A percentile compares a stretch with the other conserved stretches of the same genome.
phyloP scores from a whole-genome alignment of 1,140 invertebrate species.

The Aradophagus sp. region DNA sequence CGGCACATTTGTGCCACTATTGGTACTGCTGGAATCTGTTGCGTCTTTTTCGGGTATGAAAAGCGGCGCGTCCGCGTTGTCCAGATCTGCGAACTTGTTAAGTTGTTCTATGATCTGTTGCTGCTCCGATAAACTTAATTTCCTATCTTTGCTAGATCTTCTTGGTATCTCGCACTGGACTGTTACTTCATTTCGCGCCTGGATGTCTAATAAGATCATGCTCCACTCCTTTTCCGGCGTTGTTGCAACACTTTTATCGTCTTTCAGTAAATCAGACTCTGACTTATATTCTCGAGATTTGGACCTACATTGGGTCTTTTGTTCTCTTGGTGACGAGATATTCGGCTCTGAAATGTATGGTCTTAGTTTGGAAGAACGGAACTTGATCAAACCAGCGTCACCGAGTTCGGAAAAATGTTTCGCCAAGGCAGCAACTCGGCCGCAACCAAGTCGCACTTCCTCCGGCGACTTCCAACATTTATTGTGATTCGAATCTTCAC shows the following conservation, averaged over 20 bases:
- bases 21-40: conserved; percentile 52
- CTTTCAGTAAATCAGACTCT: conserved; percentile 58
- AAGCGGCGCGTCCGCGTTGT: conserved; percentile 64
- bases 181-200: conserved; percentile 50
- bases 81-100: conserved; percentile 77
- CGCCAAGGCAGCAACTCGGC: conserved; percentile 78
- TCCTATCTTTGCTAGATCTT: conserved; percentile 30
- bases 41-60: conserved; percentile 63
- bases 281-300: conserved; percentile 56
- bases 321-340: conserved; percentile 59
- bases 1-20: conserved; percentile 28
- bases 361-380: conserved; percentile 60
- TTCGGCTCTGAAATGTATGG: conserved; percentile 70
- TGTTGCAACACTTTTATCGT: conserved; percentile 59
- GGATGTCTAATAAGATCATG: conserved; percentile 65
- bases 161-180: conserved; percentile 12
- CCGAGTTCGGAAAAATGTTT: conserved; percentile 77
- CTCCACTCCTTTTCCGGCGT: conserved; percentile 66
- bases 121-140: conserved; percentile 75
- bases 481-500: conserved; percentile 68
- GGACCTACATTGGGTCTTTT: conserved; percentile 20
- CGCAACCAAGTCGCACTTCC: conserved; percentile 77
- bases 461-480: conserved; percentile 80
- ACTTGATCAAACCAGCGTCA: conserved; percentile 70
- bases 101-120: conserved; percentile 77